Evolutionary conservation across 2,113 vertebrate genomes (phyloP).

Genomic region (Notothenia coriiceps): DNA sequence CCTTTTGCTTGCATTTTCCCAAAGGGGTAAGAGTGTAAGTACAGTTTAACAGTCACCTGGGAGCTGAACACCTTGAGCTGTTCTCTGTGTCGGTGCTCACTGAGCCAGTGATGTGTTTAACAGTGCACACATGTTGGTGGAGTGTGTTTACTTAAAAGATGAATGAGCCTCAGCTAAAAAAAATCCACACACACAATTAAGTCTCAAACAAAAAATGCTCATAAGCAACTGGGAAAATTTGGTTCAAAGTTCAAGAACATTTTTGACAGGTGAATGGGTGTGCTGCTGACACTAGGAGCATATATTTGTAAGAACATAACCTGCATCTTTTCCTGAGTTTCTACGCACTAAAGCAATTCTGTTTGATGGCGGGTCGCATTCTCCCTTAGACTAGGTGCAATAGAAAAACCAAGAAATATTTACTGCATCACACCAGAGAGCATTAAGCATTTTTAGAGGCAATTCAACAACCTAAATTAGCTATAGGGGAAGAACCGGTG

Average conservation of each 20-base stretch:
- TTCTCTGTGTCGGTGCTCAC: background rate
- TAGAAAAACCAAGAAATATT: no score
- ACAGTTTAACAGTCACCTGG: constrained; percentile 10
- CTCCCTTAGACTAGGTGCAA: no score
- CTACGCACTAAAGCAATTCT: background rate
- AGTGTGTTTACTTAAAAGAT: background rate
- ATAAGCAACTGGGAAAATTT: background rate
- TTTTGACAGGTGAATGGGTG: background rate
- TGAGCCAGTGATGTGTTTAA: background rate
- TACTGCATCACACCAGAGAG: no score
- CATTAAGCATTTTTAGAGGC: no score
- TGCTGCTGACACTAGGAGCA: background rate
- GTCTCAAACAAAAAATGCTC: no score
- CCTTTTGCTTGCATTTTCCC: background rate
- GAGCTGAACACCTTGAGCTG: background rate
- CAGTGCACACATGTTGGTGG: background rate
- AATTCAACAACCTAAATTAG: no score
- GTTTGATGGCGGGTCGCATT: no score
- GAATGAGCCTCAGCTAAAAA: constrained; percentile 7
- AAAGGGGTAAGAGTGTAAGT: constrained; percentile 14
- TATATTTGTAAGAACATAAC: background rate
- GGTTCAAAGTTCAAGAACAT: background rate
- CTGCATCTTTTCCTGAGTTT: background rate
- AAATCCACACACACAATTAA: background rate
- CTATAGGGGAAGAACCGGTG: no score